Evolutionary conservation across 1,140 invertebrate genomes (phyloP), one percentile per base, ranked within the genome.

Genomic region (Choristoneura fumiferana): DNA sequence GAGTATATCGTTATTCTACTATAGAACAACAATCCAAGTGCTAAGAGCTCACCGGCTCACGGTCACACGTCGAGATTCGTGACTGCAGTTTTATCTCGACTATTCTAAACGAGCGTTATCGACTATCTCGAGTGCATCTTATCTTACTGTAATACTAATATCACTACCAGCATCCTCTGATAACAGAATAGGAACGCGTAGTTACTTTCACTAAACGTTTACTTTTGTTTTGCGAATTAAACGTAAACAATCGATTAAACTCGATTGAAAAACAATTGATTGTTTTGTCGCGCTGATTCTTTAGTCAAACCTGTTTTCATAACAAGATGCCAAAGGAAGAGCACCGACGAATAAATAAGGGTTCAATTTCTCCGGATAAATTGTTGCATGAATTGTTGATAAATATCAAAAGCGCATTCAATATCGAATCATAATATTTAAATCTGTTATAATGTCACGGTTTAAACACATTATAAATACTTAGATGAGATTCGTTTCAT

Each of bases 151-250:
- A 49, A 49, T 22, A n/a, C 6, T 29, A 29, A 29, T 29, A 29
- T 29, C 22, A 29, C 2, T 6, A n/a, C 43, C 43, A 49, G 18
- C 43, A n/a, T 49, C 43, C 8, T 6, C 15, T 12, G 43, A 49
- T 49, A 49, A 29, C 17, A 22, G 12, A 49, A 49, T 49, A 49
- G 8, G 43, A 49, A 49, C 22, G 22, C 22, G 6, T 2, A 29
- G 17, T 49, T 49, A 49, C 43, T 49, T 49, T 49, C 43, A 49
- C 43, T 49, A 49, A 49, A 49, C 43, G 43, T 29, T 49, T 29
- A 29, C n/a, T 49, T 49, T 22, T 29, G 22, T 29, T 29, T 33
- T 12, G n/a, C 43, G 43, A 33, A 49, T 22, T 49, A 49, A 29
- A 49, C 43, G 43, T 12, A 49, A 49, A 49, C 43, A 49, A 49